These are phyloP conservation scores for Cecidostiba fungosa DNA, from an alignment of 2,888 invertebrate species.

Conservation along the genomic window DNA sequence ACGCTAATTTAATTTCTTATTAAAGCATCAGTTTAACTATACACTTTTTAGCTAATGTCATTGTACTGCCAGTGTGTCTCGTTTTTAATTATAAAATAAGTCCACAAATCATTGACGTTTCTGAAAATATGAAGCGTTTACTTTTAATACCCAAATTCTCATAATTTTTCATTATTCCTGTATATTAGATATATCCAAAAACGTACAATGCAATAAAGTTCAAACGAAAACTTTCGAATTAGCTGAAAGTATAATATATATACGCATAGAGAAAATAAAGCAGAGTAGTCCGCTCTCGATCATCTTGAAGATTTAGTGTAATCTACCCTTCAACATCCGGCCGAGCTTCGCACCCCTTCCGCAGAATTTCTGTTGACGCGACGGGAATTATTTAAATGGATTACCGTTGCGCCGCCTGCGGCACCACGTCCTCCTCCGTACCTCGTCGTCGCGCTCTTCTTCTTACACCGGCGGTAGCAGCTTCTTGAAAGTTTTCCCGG, in stretches of 20 bases:
- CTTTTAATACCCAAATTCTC: too few species aligned
- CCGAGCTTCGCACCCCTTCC: conserved; percentile 2
- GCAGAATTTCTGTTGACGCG: conserved; percentile 69
- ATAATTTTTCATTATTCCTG: too few species aligned
- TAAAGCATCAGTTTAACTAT: too few species aligned
- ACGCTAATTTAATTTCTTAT: too few species aligned
- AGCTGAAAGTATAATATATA: too few species aligned
- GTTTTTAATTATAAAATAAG: too few species aligned
- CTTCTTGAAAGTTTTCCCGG: conserved; percentile 45
- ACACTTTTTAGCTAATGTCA: too few species aligned
- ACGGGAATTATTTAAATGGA: conserved; percentile 79
- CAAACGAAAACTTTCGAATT: conserved; percentile 6
- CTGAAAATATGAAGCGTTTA: too few species aligned
- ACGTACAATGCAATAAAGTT: background rate
- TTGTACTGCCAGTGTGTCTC: too few species aligned
- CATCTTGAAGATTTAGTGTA: conserved; percentile 57
- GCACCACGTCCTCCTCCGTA: background rate
- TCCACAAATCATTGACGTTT: too few species aligned
- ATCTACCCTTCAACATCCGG: conserved; percentile 50
- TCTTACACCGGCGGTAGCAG: conserved; percentile 12
- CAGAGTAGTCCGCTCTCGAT: conserved; percentile 25
- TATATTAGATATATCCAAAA: background rate
- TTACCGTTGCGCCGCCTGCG: conserved; percentile 70
- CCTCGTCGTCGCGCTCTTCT: conserved; percentile 36
- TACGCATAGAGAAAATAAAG: conserved; percentile 9